Conservation (phyloP, 2,888 invertebrate genomes). For the Oeneis ivallda region DNA sequence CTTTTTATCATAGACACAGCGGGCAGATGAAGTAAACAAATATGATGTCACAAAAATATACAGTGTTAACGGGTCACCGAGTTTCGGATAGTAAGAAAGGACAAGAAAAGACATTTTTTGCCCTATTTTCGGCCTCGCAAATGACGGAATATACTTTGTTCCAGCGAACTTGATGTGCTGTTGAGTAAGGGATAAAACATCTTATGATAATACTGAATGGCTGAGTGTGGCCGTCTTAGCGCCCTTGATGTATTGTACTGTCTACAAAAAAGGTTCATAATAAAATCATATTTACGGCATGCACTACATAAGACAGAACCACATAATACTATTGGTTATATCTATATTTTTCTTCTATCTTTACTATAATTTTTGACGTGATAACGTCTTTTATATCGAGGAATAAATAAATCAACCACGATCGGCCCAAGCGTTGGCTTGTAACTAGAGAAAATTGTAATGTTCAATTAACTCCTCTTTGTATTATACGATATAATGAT, state of each 20-base stretch:
- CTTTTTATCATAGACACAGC: not conserved
- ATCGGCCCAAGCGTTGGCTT: too few relatives aligned
- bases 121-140: constrained; percentile 24
- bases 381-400: too few relatives aligned
- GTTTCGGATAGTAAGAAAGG: constrained; percentile 27
- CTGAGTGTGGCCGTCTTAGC: constrained; percentile 19
- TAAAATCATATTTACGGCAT: not conserved
- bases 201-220: constrained; percentile 27
- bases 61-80: constrained; percentile 27
- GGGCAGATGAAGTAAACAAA: too few relatives aligned
- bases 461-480: too few relatives aligned
- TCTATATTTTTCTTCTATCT: too few relatives aligned
- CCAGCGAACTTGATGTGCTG: constrained; percentile 29
- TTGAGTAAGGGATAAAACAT: constrained; percentile 33
- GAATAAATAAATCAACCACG: too few relatives aligned
- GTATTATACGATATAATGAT: too few relatives aligned
- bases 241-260: constrained; percentile 16
- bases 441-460: too few relatives aligned
- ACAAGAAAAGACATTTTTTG: constrained; percentile 31
- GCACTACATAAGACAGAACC: not conserved
- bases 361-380: too few relatives aligned
- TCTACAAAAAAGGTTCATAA: constrained; percentile 16
- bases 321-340: too few relatives aligned
- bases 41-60: constrained; percentile 11
- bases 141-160: constrained; percentile 31